A percentile compares a stretch with the other conserved stretches of the same genome.
These are phyloP conservation scores for Isoperla grammatica DNA, from an alignment of 2,888 invertebrate species.

Conservation along the genomic window DNA sequence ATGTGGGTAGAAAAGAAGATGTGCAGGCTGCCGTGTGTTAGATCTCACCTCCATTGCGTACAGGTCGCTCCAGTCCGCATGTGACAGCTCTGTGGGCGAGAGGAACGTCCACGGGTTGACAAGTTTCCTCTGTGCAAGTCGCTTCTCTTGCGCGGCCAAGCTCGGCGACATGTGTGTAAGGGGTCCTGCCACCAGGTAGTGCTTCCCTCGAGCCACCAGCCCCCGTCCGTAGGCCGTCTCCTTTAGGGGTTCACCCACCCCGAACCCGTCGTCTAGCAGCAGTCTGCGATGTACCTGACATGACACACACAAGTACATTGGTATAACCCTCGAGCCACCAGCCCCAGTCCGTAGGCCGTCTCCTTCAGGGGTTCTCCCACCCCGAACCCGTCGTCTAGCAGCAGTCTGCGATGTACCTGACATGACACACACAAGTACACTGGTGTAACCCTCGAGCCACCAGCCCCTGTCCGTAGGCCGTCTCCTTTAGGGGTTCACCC, in stretches of 20 bases:
- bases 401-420: too few species aligned
- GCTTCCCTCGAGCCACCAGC: constrained; percentile 63
- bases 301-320: too few species aligned
- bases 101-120: constrained; percentile 36
- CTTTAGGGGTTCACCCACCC: constrained; percentile 86
- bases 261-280: constrained; percentile 84
- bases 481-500: constrained; percentile 84
- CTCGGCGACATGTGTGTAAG: neutral
- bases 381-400: too few species aligned
- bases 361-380: too few species aligned
- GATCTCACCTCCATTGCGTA: constrained; percentile 45
- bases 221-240: constrained; percentile 67
- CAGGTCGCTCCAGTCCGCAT: constrained; percentile 49
- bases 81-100: constrained; percentile 43
- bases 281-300: constrained; percentile 72
- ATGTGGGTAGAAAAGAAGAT: neutral
- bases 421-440: too few species aligned
- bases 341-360: too few species aligned
- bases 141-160: constrained; percentile 18
- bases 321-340: too few species aligned
- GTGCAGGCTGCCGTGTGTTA: too few species aligned
- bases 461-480: constrained; percentile 60
- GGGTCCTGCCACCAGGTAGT: constrained; percentile 50
- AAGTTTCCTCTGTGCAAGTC: constrained; percentile 10
- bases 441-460: constrained; percentile 65